A percentile compares a stretch with the other conserved stretches of the same genome.
Conservation (phyloP, 2,113 vertebrate genomes). For the Eulemur rufifrons region DNA sequence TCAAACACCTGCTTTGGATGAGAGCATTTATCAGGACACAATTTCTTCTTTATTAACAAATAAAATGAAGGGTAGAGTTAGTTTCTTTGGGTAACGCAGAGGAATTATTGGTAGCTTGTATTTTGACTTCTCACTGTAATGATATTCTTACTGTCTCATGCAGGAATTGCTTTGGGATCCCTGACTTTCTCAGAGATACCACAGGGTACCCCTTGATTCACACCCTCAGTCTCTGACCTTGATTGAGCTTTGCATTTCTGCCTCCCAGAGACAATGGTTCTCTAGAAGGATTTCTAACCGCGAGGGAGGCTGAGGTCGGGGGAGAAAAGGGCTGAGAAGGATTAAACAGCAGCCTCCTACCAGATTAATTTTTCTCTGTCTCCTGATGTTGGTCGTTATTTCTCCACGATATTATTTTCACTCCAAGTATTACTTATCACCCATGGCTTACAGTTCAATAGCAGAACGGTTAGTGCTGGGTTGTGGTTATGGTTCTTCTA, state of each 20-base stretch:
- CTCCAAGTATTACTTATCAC: neutral
- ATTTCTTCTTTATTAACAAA: neutral
- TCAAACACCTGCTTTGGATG: neutral
- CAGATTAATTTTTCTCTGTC: neutral
- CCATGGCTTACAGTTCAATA: conserved; percentile 39
- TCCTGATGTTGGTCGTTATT: neutral
- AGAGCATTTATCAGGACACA: neutral
- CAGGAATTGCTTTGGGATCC: neutral
- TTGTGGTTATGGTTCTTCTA: conserved; percentile 2
- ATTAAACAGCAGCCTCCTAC: neutral
- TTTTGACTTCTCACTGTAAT: neutral
- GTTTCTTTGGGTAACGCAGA: neutral
- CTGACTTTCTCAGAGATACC: neutral
- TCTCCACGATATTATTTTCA: neutral
- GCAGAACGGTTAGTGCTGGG: conserved; percentile 11
- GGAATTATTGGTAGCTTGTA: neutral
- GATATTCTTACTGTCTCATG: neutral
- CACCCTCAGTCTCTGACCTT: neutral
- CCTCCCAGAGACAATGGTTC: neutral
- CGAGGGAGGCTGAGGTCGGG: neutral
- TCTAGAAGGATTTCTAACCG: neutral
- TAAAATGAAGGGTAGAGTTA: neutral
- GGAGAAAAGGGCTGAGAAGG: neutral
- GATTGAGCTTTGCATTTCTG: neutral
- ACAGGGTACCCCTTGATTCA: neutral